These are phyloP conservation scores for Glyptemys insculpta DNA, from an alignment of 2,797 vertebrate genomes.

Conservation along the genomic window DNA sequence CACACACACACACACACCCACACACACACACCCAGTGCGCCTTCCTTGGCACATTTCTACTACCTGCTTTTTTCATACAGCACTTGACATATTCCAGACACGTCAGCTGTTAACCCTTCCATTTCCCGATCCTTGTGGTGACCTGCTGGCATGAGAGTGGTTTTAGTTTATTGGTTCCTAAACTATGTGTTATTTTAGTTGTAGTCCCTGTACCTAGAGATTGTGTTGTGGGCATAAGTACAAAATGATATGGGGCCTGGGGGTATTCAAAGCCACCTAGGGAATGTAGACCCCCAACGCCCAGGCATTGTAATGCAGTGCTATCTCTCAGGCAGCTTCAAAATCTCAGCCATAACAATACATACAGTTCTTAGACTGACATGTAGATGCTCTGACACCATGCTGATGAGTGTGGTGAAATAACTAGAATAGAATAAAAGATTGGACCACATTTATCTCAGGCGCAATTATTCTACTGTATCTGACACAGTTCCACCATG, in stretches of 20 bases:
- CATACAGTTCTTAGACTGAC: neutral
- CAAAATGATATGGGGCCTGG: too few relatives aligned
- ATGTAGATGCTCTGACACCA: neutral
- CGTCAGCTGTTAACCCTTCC: too few relatives aligned
- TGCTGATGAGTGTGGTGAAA: neutral
- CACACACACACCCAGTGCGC: too few relatives aligned
- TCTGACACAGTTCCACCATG: neutral
- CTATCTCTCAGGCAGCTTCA: neutral
- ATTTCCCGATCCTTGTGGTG: too few relatives aligned
- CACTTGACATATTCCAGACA: too few relatives aligned
- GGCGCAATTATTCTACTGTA: neutral
- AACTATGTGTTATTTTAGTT: too few relatives aligned
- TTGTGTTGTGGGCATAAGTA: neutral
- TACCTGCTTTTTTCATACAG: too few relatives aligned
- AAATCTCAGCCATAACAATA: neutral
- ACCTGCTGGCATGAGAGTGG: too few relatives aligned
- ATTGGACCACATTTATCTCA: neutral
- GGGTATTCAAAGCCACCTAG: neutral
- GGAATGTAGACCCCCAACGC: neutral
- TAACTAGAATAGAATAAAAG: neutral
- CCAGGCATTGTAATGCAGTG: neutral
- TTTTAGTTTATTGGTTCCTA: too few relatives aligned
- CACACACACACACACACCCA: too few relatives aligned
- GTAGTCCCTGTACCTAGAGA: neutral
- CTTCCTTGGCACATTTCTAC: too few relatives aligned